phyloP scores from a whole-genome alignment of 2,888 invertebrate species.

The Leptopilina myrica region DNA sequence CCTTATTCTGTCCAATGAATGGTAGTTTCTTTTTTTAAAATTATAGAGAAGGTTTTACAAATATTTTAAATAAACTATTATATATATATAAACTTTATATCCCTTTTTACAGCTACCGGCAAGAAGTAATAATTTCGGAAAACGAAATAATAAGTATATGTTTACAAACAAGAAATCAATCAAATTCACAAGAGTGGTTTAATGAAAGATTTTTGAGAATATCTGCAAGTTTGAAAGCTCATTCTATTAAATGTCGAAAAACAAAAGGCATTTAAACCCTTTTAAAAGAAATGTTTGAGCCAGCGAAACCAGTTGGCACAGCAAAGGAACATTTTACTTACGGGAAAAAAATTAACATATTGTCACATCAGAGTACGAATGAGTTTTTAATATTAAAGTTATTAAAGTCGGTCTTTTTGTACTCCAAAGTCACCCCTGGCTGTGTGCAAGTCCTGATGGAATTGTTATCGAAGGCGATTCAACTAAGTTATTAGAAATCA shows the following conservation, averaged over 20 bases:
- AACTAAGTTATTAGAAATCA: constrained; percentile 44
- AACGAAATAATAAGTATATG: constrained; percentile 14
- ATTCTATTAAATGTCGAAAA: constrained; percentile 17
- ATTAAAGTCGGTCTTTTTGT: constrained; percentile 27
- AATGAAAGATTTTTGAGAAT: not conserved
- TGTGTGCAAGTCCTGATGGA: constrained; percentile 27
- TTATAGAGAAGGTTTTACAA: no score
- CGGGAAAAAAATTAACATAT: constrained; percentile 15
- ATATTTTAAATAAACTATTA: no score
- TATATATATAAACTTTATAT: no score
- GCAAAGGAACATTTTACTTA: not conserved
- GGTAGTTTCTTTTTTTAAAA: no score
- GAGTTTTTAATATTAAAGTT: not conserved
- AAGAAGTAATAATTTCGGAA: not conserved
- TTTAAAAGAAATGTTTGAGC: constrained; percentile 4
- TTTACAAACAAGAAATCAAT: not conserved
- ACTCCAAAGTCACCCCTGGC: constrained; percentile 36
- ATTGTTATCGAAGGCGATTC: no score
- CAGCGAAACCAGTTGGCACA: not conserved
- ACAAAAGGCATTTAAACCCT: constrained; percentile 33
- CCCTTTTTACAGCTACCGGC: not conserved
- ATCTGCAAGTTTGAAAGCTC: not conserved
- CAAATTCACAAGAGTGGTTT: not conserved
- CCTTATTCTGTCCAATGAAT: no score
- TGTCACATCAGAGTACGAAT: constrained; percentile 16